These are phyloP conservation scores for Zaprionus lineosus DNA, from an alignment of 2,888 invertebrate genomes.

Conservation along the genomic window DNA sequence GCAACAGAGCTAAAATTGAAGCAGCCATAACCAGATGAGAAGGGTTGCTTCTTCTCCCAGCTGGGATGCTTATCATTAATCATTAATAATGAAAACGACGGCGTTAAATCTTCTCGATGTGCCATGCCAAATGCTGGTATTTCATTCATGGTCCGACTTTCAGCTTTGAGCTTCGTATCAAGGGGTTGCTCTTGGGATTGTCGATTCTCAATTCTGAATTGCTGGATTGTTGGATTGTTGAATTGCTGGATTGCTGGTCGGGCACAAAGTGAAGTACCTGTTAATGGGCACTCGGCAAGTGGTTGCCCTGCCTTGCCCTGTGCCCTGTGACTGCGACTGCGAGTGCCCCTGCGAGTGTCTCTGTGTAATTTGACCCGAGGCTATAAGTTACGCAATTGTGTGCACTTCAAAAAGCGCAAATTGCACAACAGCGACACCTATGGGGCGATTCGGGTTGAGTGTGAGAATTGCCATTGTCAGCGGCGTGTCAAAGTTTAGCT, in stretches of 20 bases:
- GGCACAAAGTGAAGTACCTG: slow-evolving; percentile 78
- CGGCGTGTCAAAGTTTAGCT: slow-evolving; percentile 35
- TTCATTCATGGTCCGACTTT: slow-evolving; percentile 51
- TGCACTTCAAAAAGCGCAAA: slow-evolving; percentile 75
- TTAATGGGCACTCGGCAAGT: slow-evolving; percentile 79
- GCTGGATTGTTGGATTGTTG: too few relatives aligned
- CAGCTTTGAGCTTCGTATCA: slow-evolving; percentile 1
- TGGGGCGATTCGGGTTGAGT: slow-evolving; percentile 14
- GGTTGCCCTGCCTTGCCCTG: slow-evolving; percentile 21
- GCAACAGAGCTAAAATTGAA: neutral
- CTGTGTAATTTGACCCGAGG: slow-evolving; percentile 81
- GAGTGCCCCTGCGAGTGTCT: slow-evolving; percentile 27
- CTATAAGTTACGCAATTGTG: slow-evolving; percentile 80
- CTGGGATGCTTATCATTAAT: slow-evolving; percentile 80
- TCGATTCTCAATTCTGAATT: neutral
- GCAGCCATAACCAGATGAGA: slow-evolving; percentile 10
- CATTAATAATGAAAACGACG: slow-evolving; percentile 81
- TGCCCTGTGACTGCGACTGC: slow-evolving; percentile 27
- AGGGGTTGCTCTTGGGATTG: slow-evolving; percentile 49
- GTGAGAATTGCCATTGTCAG: slow-evolving; percentile 54
- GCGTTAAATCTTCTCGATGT: slow-evolving; percentile 71
- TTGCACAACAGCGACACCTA: slow-evolving; percentile 74
- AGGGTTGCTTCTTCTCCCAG: slow-evolving; percentile 51
- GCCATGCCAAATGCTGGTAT: slow-evolving; percentile 80
- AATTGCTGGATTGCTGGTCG: neutral